Evolutionary conservation across 1,140 invertebrate genomes (phyloP).

Genomic region (Drosophila paulistorum): DNA sequence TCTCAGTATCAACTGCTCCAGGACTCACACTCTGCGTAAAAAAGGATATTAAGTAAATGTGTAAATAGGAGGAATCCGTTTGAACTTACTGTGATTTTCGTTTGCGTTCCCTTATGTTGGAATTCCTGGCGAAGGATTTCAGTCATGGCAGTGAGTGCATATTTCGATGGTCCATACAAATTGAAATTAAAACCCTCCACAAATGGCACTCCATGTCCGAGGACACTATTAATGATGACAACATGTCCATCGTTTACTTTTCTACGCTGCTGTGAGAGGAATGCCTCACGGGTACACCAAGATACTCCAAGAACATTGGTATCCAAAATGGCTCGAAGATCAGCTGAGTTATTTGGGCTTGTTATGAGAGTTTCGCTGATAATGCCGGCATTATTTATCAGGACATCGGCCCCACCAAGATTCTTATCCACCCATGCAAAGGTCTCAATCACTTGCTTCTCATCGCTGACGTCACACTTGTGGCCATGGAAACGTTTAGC

Average conservation of each 20-base stretch:
- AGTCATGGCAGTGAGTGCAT: conserved; percentile 85
- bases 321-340: conserved; percentile 37
- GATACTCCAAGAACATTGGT: conserved; percentile 86
- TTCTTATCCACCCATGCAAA: conserved; percentile 86
- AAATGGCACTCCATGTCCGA: conserved; percentile 61
- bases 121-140: conserved; percentile 85
- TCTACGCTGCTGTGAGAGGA: conserved; percentile 85
- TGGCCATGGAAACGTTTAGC: conserved; percentile 31
- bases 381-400: conserved; percentile 88
- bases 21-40: conserved; percentile 53
- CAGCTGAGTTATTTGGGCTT: conserved; percentile 78
- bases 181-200: conserved; percentile 50
- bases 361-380: conserved; percentile 83
- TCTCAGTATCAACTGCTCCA: conserved; percentile 50
- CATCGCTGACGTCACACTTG: conserved; percentile 86
- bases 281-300: conserved; percentile 84
- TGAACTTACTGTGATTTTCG: conserved; percentile 84
- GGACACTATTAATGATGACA: conserved; percentile 50
- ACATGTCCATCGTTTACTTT: conserved; percentile 87
- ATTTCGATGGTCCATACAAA: conserved; percentile 85
- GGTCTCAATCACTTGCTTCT: conserved; percentile 86
- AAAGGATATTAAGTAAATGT: background rate
- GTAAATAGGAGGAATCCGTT: background rate
- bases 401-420: conserved; percentile 87
- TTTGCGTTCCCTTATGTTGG: conserved; percentile 83